A percentile compares a stretch with the other conserved stretches of the same genome.
Conservation (phyloP, 2,113 vertebrate genomes). For the Camelus bactrianus region DNA sequence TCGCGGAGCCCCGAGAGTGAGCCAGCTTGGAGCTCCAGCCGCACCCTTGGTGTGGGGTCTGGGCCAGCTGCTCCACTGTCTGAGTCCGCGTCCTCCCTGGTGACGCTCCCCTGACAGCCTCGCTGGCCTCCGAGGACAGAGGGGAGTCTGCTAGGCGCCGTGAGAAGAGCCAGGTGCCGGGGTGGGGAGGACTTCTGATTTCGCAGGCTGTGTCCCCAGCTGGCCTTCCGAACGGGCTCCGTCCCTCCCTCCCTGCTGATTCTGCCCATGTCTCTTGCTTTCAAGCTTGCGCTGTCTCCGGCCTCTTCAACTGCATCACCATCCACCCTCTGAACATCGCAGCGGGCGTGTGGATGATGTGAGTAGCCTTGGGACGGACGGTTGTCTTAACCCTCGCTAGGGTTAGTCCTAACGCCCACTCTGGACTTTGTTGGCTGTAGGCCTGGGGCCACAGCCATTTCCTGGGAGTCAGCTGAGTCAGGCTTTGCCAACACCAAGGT, state of each 20-base stretch:
- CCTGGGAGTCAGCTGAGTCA: too few species aligned
- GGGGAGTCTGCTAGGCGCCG: neutral
- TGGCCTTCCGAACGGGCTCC: neutral
- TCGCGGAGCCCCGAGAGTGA: neutral
- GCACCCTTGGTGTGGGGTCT: rapidly evolving
- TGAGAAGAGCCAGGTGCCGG: neutral
- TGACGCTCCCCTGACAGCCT: rapidly evolving
- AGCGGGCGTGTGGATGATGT: constrained; percentile 99
- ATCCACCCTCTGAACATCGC: constrained; percentile 97
- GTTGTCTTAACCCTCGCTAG: too few species aligned
- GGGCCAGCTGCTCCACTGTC: rapidly evolving
- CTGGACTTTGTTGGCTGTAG: too few species aligned
- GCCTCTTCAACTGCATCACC: constrained; percentile 96
- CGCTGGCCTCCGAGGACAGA: rapidly evolving
- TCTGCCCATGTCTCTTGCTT: neutral
- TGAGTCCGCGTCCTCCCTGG: rapidly evolving
- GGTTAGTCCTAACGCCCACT: too few species aligned
- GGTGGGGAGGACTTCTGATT: rapidly evolving
- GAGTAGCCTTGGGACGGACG: constrained; percentile 82
- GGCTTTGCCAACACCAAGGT: too few species aligned
- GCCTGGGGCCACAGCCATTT: too few species aligned
- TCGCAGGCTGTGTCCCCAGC: rapidly evolving
- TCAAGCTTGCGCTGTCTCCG: constrained; percentile 93
- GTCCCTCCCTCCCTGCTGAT: rapidly evolving
- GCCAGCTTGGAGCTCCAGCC: neutral